phyloP scores from a whole-genome alignment of 2,113 vertebrate species.

The Camelus dromedarius region DNA sequence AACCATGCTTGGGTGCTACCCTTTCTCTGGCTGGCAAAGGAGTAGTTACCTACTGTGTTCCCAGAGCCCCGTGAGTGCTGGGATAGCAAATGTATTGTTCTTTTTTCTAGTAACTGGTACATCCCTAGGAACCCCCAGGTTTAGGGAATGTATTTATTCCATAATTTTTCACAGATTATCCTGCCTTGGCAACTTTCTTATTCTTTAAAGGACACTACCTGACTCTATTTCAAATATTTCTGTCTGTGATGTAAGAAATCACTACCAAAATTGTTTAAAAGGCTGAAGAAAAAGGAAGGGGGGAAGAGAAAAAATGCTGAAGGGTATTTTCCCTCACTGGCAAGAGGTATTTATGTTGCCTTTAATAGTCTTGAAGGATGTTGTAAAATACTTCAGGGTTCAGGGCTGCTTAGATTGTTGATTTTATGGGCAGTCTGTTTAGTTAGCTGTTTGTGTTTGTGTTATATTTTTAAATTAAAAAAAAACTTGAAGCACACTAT shows the following conservation, averaged over 20 bases:
- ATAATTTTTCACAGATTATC: neutral
- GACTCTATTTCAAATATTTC: slow-evolving; percentile 25
- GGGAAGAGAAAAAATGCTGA: neutral
- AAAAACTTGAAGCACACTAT: slow-evolving; percentile 2
- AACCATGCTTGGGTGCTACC: neutral
- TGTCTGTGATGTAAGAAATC: slow-evolving; percentile 40
- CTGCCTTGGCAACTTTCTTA: slow-evolving; percentile 24
- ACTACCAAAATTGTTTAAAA: slow-evolving; percentile 41
- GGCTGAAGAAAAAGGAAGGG: neutral
- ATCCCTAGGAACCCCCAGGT: neutral
- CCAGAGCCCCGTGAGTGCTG: neutral
- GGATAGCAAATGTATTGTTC: neutral
- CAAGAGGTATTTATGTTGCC: slow-evolving; percentile 8
- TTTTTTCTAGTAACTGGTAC: neutral
- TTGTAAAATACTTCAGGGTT: slow-evolving; percentile 59
- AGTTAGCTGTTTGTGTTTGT: slow-evolving; percentile 69
- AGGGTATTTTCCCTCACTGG: neutral
- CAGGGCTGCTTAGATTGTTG: neutral
- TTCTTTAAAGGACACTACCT: slow-evolving; percentile 10
- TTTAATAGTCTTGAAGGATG: slow-evolving; percentile 39
- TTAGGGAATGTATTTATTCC: neutral
- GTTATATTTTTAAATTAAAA: slow-evolving; percentile 56
- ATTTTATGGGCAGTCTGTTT: slow-evolving; percentile 66
- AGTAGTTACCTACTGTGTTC: neutral
- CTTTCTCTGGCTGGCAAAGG: neutral